Conservation (phyloP, 2,888 invertebrate species). For the Tenthredo livida region DNA sequence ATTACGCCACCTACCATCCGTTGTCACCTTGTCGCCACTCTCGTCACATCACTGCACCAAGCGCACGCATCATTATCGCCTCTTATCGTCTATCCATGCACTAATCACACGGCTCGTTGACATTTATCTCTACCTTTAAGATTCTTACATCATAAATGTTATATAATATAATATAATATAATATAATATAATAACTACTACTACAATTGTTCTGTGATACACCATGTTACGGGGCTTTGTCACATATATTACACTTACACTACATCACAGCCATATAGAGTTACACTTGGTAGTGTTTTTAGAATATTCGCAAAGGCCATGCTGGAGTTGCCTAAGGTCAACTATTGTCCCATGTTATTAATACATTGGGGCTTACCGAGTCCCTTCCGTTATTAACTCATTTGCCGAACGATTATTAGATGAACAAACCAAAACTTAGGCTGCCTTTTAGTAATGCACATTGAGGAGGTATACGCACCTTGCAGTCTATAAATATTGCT, state of each 20-base stretch:
- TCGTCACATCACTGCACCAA: constrained; percentile 72
- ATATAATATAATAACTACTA: constrained; percentile 68
- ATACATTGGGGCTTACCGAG: constrained; percentile 39
- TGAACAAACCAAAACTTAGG: constrained; percentile 43
- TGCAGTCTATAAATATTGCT: too few species aligned
- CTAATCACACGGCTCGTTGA: constrained; percentile 75
- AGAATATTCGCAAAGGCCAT: constrained; percentile 36
- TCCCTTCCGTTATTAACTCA: constrained; percentile 22
- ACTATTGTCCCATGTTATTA: constrained; percentile 38
- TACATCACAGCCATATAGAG: constrained; percentile 55
- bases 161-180: constrained; percentile 66
- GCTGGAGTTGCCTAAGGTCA: constrained; percentile 19
- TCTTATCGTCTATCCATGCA: constrained; percentile 66
- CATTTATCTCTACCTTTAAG: constrained; percentile 75
- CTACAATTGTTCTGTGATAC: constrained; percentile 78
- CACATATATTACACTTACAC: constrained; percentile 68
- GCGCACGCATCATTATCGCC: constrained; percentile 67
- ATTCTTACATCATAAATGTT: constrained; percentile 71
- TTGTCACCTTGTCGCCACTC: constrained; percentile 72
- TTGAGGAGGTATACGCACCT: not conserved
- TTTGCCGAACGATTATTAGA: constrained; percentile 3
- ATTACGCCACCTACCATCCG: constrained; percentile 63
- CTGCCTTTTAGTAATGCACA: constrained; percentile 3
- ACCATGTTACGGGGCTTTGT: constrained; percentile 78
- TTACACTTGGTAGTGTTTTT: constrained; percentile 50